Evolutionary conservation across 1,140 invertebrate genomes (phyloP), one percentile per base, ranked within the genome.

Genomic region (Nixonia krombeini): DNA sequence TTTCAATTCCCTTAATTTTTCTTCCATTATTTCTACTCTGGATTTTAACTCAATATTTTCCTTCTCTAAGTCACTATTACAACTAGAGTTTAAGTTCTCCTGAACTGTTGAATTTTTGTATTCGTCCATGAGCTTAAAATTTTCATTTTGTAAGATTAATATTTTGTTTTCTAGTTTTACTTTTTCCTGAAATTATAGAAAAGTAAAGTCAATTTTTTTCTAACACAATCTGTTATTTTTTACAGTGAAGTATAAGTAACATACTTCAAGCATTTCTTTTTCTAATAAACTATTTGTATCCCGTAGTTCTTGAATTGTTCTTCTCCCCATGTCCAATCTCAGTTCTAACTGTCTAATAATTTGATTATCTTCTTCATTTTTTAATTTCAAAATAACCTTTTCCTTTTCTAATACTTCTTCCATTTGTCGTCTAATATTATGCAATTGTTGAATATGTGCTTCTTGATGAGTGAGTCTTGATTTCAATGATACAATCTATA

Each of bases 341-440:
- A 74, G 52, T 64, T 85, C 83, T 1, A 85, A 45, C 33, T 85
- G 84, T 21, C 82, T 80, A 13, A 84, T 80, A 4, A 57, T 79
- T 52, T 82, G 76, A 10, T 81, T 83, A 28, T 85, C 78, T 35
- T 81, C 66, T 5, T 84, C 73, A 0, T 62, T 44, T 17, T 84
- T 76, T 9, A 78, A 61, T 55, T 84, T 74, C 8, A 85, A 68
- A 10, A 81, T 50, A 42, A 65, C 64, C 50, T 84, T 85, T 45
- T 85, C 81, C 37, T 81, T 85, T 17, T 83, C 77, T 10, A 83
- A 82, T n/a, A 84, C 66, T 25, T 84, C 78, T 45, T 85, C 84
- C 75, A 85, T 81, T 50, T 85, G 77, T 6, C 72, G 69, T 3
- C 84, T 74, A 53, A 85, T 73, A 45, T 73, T 76, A 8, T 85